phyloP scores from a whole-genome alignment of 2,113 vertebrate species.

The Gallinago media region DNA sequence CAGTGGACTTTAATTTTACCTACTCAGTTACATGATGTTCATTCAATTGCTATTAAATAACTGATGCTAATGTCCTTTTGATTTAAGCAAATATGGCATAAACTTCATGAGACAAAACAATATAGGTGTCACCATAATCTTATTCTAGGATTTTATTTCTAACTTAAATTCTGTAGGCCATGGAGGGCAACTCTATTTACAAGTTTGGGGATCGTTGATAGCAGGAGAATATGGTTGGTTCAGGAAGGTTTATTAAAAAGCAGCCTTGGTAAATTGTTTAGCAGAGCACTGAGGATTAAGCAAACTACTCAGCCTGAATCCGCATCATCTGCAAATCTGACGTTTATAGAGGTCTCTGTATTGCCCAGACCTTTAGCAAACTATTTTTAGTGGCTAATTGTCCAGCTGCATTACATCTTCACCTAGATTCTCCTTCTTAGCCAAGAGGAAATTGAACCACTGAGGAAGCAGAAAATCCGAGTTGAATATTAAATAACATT shows the following conservation, averaged over 20 bases:
- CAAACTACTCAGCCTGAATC: not conserved
- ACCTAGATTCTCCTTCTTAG: constrained; percentile 21
- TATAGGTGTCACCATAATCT: not conserved
- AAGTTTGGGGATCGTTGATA: not conserved
- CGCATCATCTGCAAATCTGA: not conserved
- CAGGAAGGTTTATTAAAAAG: not conserved
- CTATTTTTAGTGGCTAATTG: constrained; percentile 67
- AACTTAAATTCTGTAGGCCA: not conserved
- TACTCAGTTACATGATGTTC: not conserved
- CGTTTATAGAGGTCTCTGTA: not conserved
- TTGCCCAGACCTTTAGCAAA: not conserved
- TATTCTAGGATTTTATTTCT: not conserved
- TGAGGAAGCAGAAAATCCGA: not conserved
- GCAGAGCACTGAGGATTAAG: not conserved
- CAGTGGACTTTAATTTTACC: not conserved
- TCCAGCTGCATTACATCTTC: constrained; percentile 48
- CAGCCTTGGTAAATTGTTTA: not conserved
- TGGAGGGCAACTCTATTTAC: not conserved
- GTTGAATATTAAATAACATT: not conserved
- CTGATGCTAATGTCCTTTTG: not conserved
- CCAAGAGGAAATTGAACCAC: constrained; percentile 13
- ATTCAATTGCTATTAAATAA: not conserved
- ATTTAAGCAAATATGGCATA: not conserved
- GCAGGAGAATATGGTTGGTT: not conserved
- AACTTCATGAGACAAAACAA: not conserved